Evolutionary conservation across 1,140 invertebrate species (phyloP), one percentile per base, ranked within the genome.

Genomic region (Anastrepha obliqua): DNA sequence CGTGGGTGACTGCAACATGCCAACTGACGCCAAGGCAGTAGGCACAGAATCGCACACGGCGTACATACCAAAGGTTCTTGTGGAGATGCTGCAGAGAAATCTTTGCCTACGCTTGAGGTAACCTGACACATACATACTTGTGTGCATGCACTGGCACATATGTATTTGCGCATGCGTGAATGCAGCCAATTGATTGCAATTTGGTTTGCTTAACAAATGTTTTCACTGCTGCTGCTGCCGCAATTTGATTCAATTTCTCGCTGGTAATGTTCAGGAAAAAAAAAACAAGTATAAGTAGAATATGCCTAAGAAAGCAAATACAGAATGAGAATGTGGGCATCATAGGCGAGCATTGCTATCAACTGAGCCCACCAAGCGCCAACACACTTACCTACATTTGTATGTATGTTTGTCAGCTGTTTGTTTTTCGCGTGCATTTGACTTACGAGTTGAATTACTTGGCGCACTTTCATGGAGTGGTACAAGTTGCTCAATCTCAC

Each of bases 161-260:
- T 11, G 74, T 55, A 8, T 62, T 62, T 86, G 85, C 85, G 59
- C 85, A 60, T 86, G 85, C 85, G 85, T 86, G 85, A 60, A 86
- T 86, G 85, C 85, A 86, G 85, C 85, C 85, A 86, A 86, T 59
- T 86, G 85, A 86, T 86, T 86, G 59, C 85, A 86, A 86, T 86
- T 86, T 86, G 60, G 85, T 86, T 86, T 86, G 85, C 42, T 86
- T 86, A 62, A 86, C 85, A 86, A 86, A 86, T 86, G 85, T 86
- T 86, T 86, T 86, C 42, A 62, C 59, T 86, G 85, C 55, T 5
- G 59, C 20, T 42, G 29, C 8, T n/a, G 29, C 58, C 17, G 59
- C 55, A 74, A 74, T 74, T 74, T 47, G 39, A 74, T 74, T 81
- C 47, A 81, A 81, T 81, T 81, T 81, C 74, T 81, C 20, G 44